Evolutionary conservation across 2,797 vertebrate genomes (phyloP).

Genomic region (Coendou prehensilis): DNA sequence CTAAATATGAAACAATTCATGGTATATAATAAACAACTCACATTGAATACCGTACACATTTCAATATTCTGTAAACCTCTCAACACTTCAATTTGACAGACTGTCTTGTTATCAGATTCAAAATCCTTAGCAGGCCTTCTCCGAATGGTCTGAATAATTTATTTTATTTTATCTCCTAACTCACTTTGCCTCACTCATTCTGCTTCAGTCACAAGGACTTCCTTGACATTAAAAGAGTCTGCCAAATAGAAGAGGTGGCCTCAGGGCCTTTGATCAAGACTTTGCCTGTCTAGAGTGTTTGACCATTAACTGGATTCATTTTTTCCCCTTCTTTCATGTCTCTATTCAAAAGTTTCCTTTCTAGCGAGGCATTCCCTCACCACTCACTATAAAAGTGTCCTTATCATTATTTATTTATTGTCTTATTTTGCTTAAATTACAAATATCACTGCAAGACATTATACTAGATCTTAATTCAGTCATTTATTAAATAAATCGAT

Average conservation of each 20-base stretch:
- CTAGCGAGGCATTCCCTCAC: background rate
- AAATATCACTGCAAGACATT: background rate
- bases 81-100: background rate
- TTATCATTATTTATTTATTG: background rate
- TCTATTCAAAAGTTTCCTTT: background rate
- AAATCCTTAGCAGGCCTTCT: background rate
- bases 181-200: background rate
- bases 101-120: background rate
- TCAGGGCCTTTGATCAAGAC: background rate
- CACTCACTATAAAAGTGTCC: background rate
- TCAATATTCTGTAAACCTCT: background rate
- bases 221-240: background rate
- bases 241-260: background rate
- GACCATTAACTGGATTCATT: background rate
- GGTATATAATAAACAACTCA: background rate
- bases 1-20: background rate
- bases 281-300: background rate
- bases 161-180: too few species aligned
- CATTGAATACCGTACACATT: fast-evolving
- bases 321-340: background rate
- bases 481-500: background rate
- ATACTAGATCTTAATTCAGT: background rate
- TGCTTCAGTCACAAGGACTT: background rate
- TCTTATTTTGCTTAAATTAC: background rate
- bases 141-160: background rate